These are phyloP conservation scores for Sminthopsis crassicaudata DNA, from an alignment of 2,113 vertebrate genomes.

Conservation along the genomic window DNA sequence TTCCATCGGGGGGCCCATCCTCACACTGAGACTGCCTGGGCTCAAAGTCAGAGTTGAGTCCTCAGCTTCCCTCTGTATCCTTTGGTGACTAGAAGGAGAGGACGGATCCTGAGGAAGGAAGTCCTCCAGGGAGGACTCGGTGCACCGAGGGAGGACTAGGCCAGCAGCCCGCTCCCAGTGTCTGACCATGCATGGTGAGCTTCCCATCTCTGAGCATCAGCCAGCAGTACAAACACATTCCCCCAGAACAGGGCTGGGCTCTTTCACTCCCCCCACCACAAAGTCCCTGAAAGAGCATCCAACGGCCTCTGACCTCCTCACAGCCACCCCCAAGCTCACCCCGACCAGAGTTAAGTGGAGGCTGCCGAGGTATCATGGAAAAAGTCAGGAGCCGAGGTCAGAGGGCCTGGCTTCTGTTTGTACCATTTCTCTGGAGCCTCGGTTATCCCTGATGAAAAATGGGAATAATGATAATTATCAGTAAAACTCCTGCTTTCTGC, in stretches of 20 bases:
- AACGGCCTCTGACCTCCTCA: background rate
- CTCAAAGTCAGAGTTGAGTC: background rate
- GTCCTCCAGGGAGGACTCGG: background rate
- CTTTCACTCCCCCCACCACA: background rate
- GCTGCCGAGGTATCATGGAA: background rate
- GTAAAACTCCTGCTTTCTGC: background rate
- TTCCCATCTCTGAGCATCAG: background rate
- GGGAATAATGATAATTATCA: background rate
- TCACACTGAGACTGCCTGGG: background rate
- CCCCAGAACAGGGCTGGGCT: background rate
- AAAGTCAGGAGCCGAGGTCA: background rate
- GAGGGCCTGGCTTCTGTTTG: background rate
- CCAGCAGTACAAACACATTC: background rate
- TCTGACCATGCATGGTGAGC: background rate
- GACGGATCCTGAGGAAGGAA: background rate
- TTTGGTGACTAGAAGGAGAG: background rate
- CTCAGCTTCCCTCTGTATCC: background rate
- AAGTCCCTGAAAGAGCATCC: background rate
- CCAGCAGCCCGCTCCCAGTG: background rate
- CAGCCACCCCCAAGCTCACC: background rate
- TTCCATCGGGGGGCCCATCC: background rate
- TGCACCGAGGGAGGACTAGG: background rate
- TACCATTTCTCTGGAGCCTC: background rate
- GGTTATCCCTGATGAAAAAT: background rate
- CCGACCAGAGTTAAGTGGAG: background rate